phyloP scores from a whole-genome alignment of 2,797 vertebrate species.

The Sebastolobus altivelis region DNA sequence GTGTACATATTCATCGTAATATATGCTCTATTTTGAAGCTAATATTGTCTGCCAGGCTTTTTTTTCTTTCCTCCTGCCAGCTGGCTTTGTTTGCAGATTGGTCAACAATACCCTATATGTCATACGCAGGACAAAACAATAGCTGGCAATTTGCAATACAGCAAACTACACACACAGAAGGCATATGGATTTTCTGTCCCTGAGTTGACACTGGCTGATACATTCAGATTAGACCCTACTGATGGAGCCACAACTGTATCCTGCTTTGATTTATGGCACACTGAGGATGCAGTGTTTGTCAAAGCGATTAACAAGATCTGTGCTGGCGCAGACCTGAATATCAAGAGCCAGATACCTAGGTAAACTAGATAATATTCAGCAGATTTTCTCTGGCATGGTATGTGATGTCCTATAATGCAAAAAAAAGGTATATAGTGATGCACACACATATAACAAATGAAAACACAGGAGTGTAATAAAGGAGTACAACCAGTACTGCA shows the following conservation, averaged over 20 bases:
- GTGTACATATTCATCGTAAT: constrained; percentile 20
- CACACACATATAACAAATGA: background rate
- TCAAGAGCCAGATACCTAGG: constrained; percentile 60
- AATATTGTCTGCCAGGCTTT: constrained; percentile 18
- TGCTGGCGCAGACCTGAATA: constrained; percentile 67
- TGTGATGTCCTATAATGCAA: constrained; percentile 37
- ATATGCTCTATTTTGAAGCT: constrained; percentile 25
- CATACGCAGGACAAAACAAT: constrained; percentile 43
- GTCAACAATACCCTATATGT: constrained; percentile 39
- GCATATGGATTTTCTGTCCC: constrained; percentile 75
- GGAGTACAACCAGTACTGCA: background rate
- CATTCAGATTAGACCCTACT: constrained; percentile 70
- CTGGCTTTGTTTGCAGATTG: constrained; percentile 44
- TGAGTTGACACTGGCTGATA: constrained; percentile 68
- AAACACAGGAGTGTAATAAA: constrained; percentile 3
- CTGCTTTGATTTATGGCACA: constrained; percentile 68
- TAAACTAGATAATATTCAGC: constrained; percentile 57
- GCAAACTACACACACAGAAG: constrained; percentile 50
- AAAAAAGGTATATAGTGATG: background rate
- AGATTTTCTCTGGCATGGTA: constrained; percentile 22
- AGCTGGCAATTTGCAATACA: constrained; percentile 53
- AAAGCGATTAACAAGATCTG: constrained; percentile 77
- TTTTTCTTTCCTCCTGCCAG: constrained; percentile 13
- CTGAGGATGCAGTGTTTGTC: constrained; percentile 77
- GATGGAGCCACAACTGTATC: constrained; percentile 72